Percentiles rank a stretch among this genome's conserved stretches.
phyloP scores from a whole-genome alignment of 2,888 invertebrate genomes.

The Agriotes lineatus region DNA sequence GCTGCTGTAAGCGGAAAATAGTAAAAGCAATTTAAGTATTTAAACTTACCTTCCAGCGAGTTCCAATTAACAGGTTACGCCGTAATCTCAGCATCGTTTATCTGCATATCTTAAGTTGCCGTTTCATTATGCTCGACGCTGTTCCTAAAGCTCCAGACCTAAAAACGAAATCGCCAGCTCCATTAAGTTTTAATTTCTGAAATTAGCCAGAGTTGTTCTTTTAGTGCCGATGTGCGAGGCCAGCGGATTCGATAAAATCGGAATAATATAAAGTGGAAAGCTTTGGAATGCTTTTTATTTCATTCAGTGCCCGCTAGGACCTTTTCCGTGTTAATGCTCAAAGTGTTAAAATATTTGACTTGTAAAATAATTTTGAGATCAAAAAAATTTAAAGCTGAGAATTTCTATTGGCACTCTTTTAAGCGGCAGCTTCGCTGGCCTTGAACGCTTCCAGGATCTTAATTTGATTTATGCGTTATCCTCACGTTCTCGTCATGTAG shows the following conservation, averaged over 20 bases:
- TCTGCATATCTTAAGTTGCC: not conserved
- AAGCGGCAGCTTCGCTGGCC: too few relatives aligned
- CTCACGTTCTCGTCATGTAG: too few relatives aligned
- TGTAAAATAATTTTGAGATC: not conserved
- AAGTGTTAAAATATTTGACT: not conserved
- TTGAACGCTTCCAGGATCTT: too few relatives aligned
- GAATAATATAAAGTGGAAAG: slow-evolving; percentile 11
- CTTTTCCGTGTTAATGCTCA: not conserved
- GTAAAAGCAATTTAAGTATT: slow-evolving; percentile 10
- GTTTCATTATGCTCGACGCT: too few relatives aligned
- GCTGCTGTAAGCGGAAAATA: not conserved
- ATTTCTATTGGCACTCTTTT: too few relatives aligned
- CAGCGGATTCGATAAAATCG: not conserved
- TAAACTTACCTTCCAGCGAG: slow-evolving; percentile 5
- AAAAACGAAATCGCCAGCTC: not conserved
- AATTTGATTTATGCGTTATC: too few relatives aligned
- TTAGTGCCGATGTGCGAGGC: not conserved
- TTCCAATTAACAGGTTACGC: slow-evolving; percentile 15
- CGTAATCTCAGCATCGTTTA: not conserved
- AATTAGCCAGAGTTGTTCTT: slow-evolving; percentile 13
- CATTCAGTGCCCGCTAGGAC: not conserved
- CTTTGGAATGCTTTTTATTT: slow-evolving; percentile 5
- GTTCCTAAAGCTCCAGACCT: too few relatives aligned
- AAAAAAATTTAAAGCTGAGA: too few relatives aligned
- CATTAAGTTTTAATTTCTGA: slow-evolving; percentile 30